Base-by-base conservation (phyloP, 2,888 invertebrate species). In the Zygothrica quintamaculata region DNA sequence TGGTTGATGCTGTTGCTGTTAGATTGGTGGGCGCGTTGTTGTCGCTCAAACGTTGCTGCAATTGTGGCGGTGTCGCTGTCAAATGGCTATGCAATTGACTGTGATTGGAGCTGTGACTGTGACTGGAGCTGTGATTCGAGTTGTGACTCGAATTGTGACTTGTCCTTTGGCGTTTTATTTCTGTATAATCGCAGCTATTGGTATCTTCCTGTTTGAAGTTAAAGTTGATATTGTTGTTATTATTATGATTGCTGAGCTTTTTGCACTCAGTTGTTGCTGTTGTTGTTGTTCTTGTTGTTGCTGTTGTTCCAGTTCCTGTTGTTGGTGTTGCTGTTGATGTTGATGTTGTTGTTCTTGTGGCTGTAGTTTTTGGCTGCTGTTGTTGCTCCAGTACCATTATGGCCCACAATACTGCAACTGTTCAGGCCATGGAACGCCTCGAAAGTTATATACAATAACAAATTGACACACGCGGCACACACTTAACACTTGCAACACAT, bases 351-450 rank as follows among this genome's bases (percentile, higher is more conserved):
- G 46, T 46, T 61, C 59, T 37, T 55, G 65, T 40, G 56, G 47
- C 65, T 37, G 55, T 39, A 55, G 48, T 59, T 50, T 2, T n/a
- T 26, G 69, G 62, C 36, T 66, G 74, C 39, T 72, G 73, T 31
- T 80, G 82, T 80, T 88, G 89, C 77, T 89, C 89, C 77, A 89
- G 84, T 71, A 89, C 89, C 89, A 89, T 89, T 88, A 78, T 84
- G 85, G 82, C 60, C 74, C 46, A 65, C 55, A 64, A 43, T 73
- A 11, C 53, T 36, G 55, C 50, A 18, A 16, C 62, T 67, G 59
- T 29, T 73, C 31, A 67, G 65, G 74, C 72, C 78, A 65, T 68
- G 51, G 42, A 65, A 64, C 53, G 62, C 47, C 65, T 47, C 18
- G 18, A 5, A 34, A 58, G 44, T 53, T 58, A 42, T 40, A 42